Conservation (phyloP, 2,113 vertebrate genomes). For the Erinaceus europaeus region DNA sequence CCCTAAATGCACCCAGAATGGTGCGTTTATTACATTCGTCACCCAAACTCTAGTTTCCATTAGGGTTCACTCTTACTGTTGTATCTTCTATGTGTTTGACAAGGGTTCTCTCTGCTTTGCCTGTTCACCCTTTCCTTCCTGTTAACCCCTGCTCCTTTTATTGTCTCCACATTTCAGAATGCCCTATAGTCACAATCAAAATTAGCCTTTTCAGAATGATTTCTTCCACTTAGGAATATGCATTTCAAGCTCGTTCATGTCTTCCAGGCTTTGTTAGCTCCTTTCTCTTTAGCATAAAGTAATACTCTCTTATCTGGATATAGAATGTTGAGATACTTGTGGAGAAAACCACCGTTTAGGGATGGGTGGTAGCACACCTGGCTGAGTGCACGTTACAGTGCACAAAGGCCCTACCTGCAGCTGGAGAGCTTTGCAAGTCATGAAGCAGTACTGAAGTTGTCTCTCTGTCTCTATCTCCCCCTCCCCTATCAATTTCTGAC, state of each 20-base stretch:
- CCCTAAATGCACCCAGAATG: not conserved
- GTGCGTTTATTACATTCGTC: not conserved
- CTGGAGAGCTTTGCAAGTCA: too few relatives aligned
- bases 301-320: too few relatives aligned
- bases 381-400: too few relatives aligned
- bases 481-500: too few relatives aligned
- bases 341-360: too few relatives aligned
- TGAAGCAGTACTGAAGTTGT: too few relatives aligned
- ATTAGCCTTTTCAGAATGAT: not conserved
- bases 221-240: too few relatives aligned
- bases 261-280: not conserved
- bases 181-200: not conserved
- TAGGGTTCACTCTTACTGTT: not conserved
- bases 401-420: too few relatives aligned
- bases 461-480: too few relatives aligned
- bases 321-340: too few relatives aligned
- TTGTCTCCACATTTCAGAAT: not conserved
- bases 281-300: not conserved
- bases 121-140: not conserved
- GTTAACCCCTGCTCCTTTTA: not conserved
- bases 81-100: not conserved
- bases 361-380: too few relatives aligned
- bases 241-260: not conserved
- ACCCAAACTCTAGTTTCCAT: too few relatives aligned
- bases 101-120: not conserved